Conservation (phyloP, 37 sponge, comb jelly and placozoan genomes). For the Chondrosia reniformis region DNA sequence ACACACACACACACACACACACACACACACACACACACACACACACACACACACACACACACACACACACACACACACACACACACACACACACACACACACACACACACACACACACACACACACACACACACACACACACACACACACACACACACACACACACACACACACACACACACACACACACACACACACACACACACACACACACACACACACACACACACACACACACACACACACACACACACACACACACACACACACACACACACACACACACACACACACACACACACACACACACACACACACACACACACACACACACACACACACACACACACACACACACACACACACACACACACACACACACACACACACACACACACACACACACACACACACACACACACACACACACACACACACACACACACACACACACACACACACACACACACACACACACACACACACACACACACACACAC, state of each 20-base stretch:
- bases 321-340: slow-evolving; percentile 30
- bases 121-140: slow-evolving; percentile 30
- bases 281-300: not conserved
- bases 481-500: not conserved
- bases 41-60: not conserved
- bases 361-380: slow-evolving; percentile 11
- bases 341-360: slow-evolving; percentile 32
- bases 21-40: not conserved
- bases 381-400: slow-evolving; percentile 23
- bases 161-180: slow-evolving; percentile 11
- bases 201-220: slow-evolving; percentile 21
- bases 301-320: not conserved
- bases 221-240: not conserved
- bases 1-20: not conserved
- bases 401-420: slow-evolving; percentile 21
- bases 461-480: not conserved
- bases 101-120: not conserved
- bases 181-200: slow-evolving; percentile 23
- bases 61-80: not conserved
- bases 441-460: slow-evolving; percentile 5
- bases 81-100: not conserved
- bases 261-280: not conserved
- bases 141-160: slow-evolving; percentile 32
- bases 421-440: not conserved
- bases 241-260: slow-evolving; percentile 5